Evolutionary conservation across 2,113 vertebrate genomes (phyloP).

Genomic region (Deroptyus accipitrinus): DNA sequence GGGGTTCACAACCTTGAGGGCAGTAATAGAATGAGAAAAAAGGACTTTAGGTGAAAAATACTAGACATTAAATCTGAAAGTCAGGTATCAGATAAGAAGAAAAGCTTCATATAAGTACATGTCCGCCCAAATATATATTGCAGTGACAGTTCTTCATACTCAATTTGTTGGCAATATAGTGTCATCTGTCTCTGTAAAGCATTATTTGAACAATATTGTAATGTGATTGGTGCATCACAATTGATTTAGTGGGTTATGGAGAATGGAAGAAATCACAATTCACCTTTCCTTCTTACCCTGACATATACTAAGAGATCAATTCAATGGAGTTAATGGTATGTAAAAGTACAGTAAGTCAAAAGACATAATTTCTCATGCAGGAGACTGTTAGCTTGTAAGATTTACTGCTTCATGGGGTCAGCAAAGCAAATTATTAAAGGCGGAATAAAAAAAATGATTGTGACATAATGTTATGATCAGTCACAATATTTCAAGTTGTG

Average conservation of each 20-base stretch:
- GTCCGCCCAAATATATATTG: neutral
- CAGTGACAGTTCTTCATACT: neutral
- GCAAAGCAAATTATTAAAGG: neutral
- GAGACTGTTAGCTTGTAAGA: neutral
- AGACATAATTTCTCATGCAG: neutral
- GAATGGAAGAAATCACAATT: neutral
- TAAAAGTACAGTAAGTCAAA: neutral
- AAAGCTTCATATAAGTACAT: neutral
- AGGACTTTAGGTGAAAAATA: neutral
- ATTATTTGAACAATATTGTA: neutral
- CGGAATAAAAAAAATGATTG: neutral
- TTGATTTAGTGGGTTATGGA: neutral
- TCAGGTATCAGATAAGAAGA: neutral
- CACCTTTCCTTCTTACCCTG: neutral
- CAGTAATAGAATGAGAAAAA: neutral
- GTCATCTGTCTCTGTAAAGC: neutral
- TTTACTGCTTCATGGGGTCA: neutral
- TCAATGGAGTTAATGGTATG: neutral
- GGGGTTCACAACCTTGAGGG: neutral
- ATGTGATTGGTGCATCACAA: neutral
- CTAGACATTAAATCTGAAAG: neutral
- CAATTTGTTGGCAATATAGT: neutral
- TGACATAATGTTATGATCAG: neutral
- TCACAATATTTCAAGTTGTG: neutral
- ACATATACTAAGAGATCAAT: neutral